Conservation (phyloP, 2,797 vertebrate species). For the Mus minutoides region DNA sequence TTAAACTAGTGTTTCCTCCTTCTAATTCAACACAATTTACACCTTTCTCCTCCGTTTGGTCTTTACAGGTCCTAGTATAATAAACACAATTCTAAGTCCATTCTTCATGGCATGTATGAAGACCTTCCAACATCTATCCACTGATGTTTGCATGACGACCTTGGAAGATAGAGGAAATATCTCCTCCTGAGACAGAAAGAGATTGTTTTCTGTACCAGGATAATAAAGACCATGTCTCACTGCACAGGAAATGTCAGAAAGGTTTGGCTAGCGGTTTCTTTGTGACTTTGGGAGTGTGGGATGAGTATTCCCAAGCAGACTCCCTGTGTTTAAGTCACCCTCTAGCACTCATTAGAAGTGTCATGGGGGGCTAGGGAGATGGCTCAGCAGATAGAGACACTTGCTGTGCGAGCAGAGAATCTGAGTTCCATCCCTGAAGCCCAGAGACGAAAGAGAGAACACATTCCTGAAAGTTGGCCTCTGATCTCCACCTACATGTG, state of each 20-base stretch:
- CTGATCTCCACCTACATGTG: not conserved
- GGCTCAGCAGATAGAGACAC: not conserved
- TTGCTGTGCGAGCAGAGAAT: not conserved
- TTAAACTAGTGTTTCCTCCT: not conserved
- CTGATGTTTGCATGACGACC: not conserved
- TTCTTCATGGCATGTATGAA: not conserved
- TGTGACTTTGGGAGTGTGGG: not conserved
- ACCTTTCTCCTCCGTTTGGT: not conserved
- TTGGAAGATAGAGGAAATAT: not conserved
- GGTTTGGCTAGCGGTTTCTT: not conserved
- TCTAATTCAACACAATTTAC: not conserved
- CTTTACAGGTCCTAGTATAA: not conserved
- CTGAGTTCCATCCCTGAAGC: not conserved
- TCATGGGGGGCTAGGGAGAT: accelerated
- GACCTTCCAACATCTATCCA: not conserved
- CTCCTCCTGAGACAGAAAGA: not conserved
- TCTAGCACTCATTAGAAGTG: no score
- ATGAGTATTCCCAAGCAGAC: not conserved
- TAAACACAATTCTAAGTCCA: not conserved
- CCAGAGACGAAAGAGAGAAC: not conserved
- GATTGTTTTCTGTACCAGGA: not conserved
- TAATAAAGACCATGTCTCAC: not conserved
- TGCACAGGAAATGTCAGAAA: not conserved
- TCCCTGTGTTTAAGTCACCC: not conserved
- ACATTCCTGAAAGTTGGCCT: not conserved